A percentile compares a stretch with the other conserved stretches of the same genome.
Conservation (phyloP, 2,797 vertebrate genomes). For the Gymnodraco acuticeps region DNA sequence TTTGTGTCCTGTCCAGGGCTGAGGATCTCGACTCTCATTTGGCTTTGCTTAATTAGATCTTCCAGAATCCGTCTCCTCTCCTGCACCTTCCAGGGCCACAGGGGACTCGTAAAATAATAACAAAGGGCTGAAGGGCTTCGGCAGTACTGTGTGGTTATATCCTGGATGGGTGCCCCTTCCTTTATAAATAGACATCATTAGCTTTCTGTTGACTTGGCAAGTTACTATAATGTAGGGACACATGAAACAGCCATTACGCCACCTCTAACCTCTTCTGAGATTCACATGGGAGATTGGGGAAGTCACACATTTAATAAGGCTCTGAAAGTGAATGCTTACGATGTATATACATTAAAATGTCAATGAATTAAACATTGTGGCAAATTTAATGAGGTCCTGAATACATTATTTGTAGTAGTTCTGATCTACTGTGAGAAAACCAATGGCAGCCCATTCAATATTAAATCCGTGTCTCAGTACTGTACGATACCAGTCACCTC, state of each 20-base stretch:
- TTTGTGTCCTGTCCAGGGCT: slow-evolving; percentile 66
- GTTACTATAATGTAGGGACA: slow-evolving; percentile 33
- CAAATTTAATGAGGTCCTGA: slow-evolving; percentile 36
- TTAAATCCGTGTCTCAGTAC: no score
- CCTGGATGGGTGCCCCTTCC: slow-evolving; percentile 29
- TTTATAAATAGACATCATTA: slow-evolving; percentile 57
- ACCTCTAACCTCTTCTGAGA: slow-evolving; percentile 42
- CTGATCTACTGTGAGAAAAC: slow-evolving; percentile 39
- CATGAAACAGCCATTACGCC: slow-evolving; percentile 6
- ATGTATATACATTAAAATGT: slow-evolving; percentile 43
- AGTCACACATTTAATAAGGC: slow-evolving; percentile 49
- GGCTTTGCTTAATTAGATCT: slow-evolving; percentile 76
- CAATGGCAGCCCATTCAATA: slow-evolving; percentile 1
- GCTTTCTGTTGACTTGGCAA: slow-evolving; percentile 64
- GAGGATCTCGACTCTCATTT: slow-evolving; percentile 66
- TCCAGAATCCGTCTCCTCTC: slow-evolving; percentile 61
- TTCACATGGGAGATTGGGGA: slow-evolving; percentile 36
- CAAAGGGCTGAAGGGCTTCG: slow-evolving; percentile 44
- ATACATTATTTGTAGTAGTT: slow-evolving; percentile 32
- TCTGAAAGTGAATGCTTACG: slow-evolving; percentile 18
- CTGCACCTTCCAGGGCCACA: slow-evolving; percentile 51
- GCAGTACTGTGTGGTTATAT: slow-evolving; percentile 40
- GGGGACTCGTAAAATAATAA: slow-evolving; percentile 65
- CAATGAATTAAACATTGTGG: slow-evolving; percentile 55
- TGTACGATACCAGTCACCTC: no score